These are phyloP conservation scores for Macropis europaea DNA, from an alignment of 2,888 invertebrate species.

Conservation along the genomic window DNA sequence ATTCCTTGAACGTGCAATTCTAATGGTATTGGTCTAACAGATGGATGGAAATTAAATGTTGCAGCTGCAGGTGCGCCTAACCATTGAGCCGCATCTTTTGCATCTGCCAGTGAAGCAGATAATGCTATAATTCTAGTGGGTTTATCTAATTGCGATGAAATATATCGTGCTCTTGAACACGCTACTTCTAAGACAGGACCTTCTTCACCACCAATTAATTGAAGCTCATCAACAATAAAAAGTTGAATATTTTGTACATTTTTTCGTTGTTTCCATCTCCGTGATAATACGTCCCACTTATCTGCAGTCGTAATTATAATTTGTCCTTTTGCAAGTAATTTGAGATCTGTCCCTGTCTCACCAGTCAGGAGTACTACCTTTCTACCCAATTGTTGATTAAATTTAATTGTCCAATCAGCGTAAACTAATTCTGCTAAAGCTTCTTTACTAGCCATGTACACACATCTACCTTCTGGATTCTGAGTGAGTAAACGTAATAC, in stretches of 20 bases:
- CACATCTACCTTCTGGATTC: conserved; percentile 90
- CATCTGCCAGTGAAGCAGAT: conserved; percentile 96
- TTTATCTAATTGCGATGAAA: conserved; percentile 94
- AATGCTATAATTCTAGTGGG: conserved; percentile 96
- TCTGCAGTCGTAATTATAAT: conserved; percentile 98
- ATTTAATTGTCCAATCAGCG: conserved; percentile 95
- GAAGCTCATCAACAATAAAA: conserved; percentile 98
- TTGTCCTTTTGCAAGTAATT: conserved; percentile 94
- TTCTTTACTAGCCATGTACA: conserved; percentile 96
- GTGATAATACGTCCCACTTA: conserved; percentile 98
- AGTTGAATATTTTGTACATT: conserved; percentile 98
- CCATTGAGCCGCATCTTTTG: conserved; percentile 97
- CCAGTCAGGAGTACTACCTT: conserved; percentile 96
- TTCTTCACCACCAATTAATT: conserved; percentile 93
- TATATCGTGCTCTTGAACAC: conserved; percentile 96
- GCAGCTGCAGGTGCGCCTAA: conserved; percentile 95
- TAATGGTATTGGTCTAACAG: conserved; percentile 95
- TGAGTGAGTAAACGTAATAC: conserved; percentile 91
- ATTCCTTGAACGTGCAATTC: conserved; percentile 98
- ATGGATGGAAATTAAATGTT: conserved; percentile 99
- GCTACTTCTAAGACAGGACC: conserved; percentile 97
- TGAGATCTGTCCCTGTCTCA: conserved; percentile 98
- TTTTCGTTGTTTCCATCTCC: conserved; percentile 99
- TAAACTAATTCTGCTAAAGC: conserved; percentile 94
- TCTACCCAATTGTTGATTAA: conserved; percentile 89